Evolutionary conservation across 30 jellyfish, hydroid and myxozoan species (phyloP), one percentile per base, ranked within the genome.

Genomic region (Turritopsis rubra): DNA sequence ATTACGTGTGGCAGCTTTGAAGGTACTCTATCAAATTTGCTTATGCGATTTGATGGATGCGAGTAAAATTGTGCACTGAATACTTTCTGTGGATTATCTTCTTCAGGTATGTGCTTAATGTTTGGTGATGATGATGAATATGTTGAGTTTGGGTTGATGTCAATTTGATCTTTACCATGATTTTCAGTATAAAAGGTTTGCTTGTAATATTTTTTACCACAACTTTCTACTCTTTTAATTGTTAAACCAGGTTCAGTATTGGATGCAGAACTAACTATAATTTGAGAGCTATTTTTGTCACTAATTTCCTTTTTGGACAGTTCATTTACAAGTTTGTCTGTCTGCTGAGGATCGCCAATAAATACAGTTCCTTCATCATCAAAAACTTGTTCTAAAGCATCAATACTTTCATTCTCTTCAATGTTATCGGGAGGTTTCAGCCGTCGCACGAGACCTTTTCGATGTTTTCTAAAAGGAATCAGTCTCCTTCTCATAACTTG

Each of bases 391-490:
- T 23, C 30, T 0, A 27, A 27, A 8, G 77, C 28, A 23, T 68
- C 77, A 30, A 74, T 66, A 9, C 27, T 66, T 66, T 66, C 82
- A 24, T 21, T 53, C 52, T 52, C 53, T 26, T 65, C 87, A 21
- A 21, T 13, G 26, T 80, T 54, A 24, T 65, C 54, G 0, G 84
- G 81, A 1, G 87, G 87, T 80, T 80, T 80, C 29, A 80, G 17
- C 26, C 87, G 84, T 25, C 87, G 78, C 18, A 80, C 87, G 7
- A 80, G 0, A 21, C 87, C 87, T 80, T 80, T 80, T 20, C 87
- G 52, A 29, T 80, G 78, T 53, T 80, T 80, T 65, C 87, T 80
- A 26, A 80, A 80, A 0, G n/a, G 28, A 76, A 28, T 41, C 9
- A 41, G 60, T 41, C 60, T 41, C 60, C 60, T 41, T 41, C 29